phyloP scores from a whole-genome alignment of 2,797 vertebrate genomes.

The Lepilemur septentrionalis region DNA sequence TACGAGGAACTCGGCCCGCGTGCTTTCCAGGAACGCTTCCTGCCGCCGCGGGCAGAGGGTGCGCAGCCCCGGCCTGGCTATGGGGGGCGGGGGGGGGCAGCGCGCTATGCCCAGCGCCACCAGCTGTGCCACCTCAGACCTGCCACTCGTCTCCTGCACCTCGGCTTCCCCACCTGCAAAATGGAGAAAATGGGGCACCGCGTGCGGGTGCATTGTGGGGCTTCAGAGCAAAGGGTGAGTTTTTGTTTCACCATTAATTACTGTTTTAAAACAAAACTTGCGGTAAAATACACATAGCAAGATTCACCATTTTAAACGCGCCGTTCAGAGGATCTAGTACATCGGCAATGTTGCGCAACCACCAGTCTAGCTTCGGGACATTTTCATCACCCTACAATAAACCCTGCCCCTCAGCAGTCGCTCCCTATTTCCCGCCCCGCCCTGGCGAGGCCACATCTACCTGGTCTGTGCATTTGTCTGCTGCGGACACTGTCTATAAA shows the following conservation, averaged over 20 bases:
- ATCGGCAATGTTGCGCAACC: background rate
- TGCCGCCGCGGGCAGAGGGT: background rate
- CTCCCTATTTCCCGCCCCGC: rapidly evolving
- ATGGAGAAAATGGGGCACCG: background rate
- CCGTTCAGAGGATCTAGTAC: background rate
- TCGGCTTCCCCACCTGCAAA: background rate
- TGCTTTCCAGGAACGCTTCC: conserved; percentile 81
- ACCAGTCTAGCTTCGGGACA: background rate
- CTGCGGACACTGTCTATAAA: background rate
- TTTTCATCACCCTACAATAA: background rate
- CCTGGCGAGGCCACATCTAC: background rate
- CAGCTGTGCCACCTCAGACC: background rate
- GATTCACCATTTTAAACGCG: background rate
- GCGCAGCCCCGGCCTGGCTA: background rate
- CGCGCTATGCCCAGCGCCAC: background rate
- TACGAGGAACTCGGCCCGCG: conserved; percentile 69
- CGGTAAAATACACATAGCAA: background rate
- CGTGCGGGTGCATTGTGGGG: background rate
- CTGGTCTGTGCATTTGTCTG: background rate
- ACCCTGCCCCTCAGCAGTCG: background rate
- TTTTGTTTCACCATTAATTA: background rate
- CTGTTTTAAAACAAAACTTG: background rate
- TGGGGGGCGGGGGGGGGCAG: background rate
- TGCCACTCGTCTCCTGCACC: background rate
- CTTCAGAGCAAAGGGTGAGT: background rate